phyloP scores from a whole-genome alignment of 2,113 vertebrate genomes.

The Brachypodius melanocephalos region DNA sequence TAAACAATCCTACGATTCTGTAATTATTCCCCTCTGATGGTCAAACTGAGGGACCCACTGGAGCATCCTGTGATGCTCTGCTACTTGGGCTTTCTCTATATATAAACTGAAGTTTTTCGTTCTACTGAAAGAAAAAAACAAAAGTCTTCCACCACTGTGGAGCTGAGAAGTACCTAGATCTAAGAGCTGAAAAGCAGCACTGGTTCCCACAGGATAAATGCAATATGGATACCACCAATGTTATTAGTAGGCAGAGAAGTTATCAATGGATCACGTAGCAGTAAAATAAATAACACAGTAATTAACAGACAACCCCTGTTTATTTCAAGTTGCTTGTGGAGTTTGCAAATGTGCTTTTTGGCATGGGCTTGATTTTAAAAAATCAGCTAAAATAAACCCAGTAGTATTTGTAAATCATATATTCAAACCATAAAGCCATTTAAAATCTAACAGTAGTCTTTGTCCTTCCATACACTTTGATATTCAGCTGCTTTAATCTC shows the following conservation, averaged over 20 bases:
- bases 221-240: not conserved
- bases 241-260: not conserved
- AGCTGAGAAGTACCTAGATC: not conserved
- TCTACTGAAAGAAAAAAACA: not conserved
- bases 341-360: not conserved
- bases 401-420: not conserved
- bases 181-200: not conserved
- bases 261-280: not conserved
- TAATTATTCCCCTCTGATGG: not conserved
- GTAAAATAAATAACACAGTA: not conserved
- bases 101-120: not conserved
- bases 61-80: not conserved
- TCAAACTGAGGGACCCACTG: not conserved
- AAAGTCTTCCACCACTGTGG: not conserved
- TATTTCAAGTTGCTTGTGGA: not conserved
- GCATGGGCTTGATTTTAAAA: not conserved
- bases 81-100: not conserved
- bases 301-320: not conserved
- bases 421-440: conserved; percentile 2
- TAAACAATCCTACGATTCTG: not conserved
- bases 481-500: conserved; percentile 40
- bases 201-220: not conserved
- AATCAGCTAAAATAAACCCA: not conserved
- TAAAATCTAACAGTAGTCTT: conserved; percentile 13
- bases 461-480: conserved; percentile 34